phyloP scores from a whole-genome alignment of 2,113 vertebrate genomes.

The Clarias gariepinus region DNA sequence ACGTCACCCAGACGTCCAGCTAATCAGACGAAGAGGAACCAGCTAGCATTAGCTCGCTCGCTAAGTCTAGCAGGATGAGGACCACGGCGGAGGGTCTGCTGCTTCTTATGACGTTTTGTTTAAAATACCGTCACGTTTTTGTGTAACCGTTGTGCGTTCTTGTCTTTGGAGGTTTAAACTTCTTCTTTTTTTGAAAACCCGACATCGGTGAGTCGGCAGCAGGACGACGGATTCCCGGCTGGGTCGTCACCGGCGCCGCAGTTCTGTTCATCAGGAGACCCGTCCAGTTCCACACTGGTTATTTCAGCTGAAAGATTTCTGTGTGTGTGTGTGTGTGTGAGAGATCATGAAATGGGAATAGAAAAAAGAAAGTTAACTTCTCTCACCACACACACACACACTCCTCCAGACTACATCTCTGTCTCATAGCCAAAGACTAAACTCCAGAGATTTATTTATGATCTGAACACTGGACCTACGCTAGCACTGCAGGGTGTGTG shows the following conservation, averaged over 20 bases:
- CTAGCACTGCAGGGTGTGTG: conserved; percentile 34
- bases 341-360: background rate
- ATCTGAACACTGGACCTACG: conserved; percentile 26
- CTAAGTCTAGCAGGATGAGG: background rate
- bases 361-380: conserved; percentile 7
- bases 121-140: background rate
- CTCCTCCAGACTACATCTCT: conserved; percentile 55
- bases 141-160: background rate
- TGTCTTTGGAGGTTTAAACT: background rate
- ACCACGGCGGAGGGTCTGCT: background rate
- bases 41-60: background rate
- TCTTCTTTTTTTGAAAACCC: background rate
- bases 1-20: background rate
- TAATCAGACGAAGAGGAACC: background rate
- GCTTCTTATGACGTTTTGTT: background rate
- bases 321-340: background rate
- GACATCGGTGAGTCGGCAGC: background rate
- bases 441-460: conserved; percentile 22
- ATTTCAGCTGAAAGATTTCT: background rate
- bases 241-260: too few species aligned
- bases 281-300: background rate
- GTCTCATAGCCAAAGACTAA: conserved; percentile 67
- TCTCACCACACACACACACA: conserved; percentile 52
- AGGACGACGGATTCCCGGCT: background rate
- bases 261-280: too few species aligned